These are phyloP conservation scores for Rana temporaria DNA, from an alignment of 2,113 vertebrate genomes.

Conservation along the genomic window DNA sequence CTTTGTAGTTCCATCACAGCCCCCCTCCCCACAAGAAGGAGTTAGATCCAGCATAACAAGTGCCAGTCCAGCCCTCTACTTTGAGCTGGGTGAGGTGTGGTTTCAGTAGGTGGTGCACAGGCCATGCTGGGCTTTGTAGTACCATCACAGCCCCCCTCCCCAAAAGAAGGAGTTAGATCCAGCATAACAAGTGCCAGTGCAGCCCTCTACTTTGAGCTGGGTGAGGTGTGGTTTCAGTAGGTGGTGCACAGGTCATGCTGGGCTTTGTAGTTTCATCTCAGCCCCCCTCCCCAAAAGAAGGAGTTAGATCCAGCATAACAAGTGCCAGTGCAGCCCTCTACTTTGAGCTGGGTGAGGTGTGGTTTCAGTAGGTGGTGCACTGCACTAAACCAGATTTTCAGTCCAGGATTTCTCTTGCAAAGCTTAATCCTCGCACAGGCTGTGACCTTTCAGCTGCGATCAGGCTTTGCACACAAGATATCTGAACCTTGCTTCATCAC, in stretches of 20 bases:
- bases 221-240: slow-evolving; percentile 47
- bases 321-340: neutral
- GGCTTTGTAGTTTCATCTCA: neutral
- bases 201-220: neutral
- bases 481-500: slow-evolving; percentile 56
- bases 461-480: slow-evolving; percentile 53
- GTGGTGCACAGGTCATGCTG: neutral
- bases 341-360: slow-evolving; percentile 30
- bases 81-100: slow-evolving; percentile 28
- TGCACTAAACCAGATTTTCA: slow-evolving; percentile 41
- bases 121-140: slow-evolving; percentile 1
- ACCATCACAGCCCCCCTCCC: neutral
- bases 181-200: neutral
- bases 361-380: slow-evolving; percentile 54
- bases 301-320: neutral
- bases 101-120: slow-evolving; percentile 34
- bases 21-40: neutral
- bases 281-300: neutral
- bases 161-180: neutral
- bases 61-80: neutral
- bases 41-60: neutral
- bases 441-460: slow-evolving; percentile 60
- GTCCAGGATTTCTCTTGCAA: slow-evolving; percentile 48
- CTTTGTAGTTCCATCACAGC: neutral
- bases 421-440: slow-evolving; percentile 38